These are phyloP conservation scores for Megastigmus dorsalis DNA, from an alignment of 2,888 invertebrate genomes.

Conservation along the genomic window DNA sequence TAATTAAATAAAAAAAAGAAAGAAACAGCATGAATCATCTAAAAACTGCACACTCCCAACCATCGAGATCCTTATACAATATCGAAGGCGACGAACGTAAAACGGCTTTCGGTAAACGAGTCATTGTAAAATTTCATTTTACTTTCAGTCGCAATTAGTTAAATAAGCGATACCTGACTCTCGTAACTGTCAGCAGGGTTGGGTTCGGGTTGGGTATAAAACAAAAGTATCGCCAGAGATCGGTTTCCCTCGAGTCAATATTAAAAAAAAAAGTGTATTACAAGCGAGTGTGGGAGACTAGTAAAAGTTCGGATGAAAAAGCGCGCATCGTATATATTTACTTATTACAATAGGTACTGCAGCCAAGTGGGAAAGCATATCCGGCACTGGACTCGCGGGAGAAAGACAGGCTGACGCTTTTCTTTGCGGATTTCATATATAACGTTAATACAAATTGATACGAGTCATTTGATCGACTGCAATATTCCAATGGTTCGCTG, in stretches of 20 bases:
- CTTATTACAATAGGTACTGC: slow-evolving; percentile 28
- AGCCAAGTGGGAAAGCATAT: slow-evolving; percentile 21
- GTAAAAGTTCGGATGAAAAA: not conserved
- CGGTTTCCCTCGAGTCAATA: slow-evolving; percentile 4
- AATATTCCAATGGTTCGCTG: no score
- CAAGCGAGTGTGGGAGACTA: not conserved
- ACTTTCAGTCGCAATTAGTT: slow-evolving; percentile 24
- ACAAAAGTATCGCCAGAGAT: slow-evolving; percentile 24
- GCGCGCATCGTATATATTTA: slow-evolving; percentile 9
- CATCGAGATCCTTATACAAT: no score
- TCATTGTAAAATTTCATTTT: slow-evolving; percentile 19
- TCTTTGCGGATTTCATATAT: no score
- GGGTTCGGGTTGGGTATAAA: no score
- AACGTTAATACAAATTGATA: no score
- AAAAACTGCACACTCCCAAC: no score
- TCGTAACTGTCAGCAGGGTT: slow-evolving; percentile 8
- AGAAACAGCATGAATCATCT: no score
- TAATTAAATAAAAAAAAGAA: no score
- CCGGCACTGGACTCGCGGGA: not conserved
- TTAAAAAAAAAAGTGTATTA: not conserved
- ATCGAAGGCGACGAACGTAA: no score
- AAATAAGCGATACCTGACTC: not conserved
- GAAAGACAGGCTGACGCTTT: not conserved
- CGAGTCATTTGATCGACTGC: no score
- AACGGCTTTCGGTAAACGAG: no score